Conservation (phyloP, 1,140 invertebrate species). For the Holcopasites calliopsidis region DNA sequence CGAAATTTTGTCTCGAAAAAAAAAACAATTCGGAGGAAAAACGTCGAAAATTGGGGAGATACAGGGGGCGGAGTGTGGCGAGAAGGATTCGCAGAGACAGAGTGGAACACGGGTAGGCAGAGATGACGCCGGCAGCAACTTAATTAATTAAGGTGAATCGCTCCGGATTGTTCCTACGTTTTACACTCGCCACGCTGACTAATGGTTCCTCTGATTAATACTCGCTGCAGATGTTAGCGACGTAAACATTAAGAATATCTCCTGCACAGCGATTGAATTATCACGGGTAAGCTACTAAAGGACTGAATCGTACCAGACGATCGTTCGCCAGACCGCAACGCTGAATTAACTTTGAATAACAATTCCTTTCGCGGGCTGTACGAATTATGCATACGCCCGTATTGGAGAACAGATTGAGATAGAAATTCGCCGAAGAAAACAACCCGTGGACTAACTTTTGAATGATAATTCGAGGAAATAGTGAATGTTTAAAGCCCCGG, state of each 20-base stretch:
- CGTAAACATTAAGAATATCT: conserved; percentile 45
- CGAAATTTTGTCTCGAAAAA: background rate
- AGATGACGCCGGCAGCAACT: conserved; percentile 19
- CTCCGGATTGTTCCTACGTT: conserved; percentile 40
- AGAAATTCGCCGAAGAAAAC: conserved; percentile 4
- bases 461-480: background rate
- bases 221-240: conserved; percentile 44
- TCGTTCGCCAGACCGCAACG: background rate
- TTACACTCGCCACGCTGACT: conserved; percentile 45
- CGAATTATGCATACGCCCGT: conserved; percentile 43
- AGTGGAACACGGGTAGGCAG: background rate
- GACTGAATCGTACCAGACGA: conserved; percentile 28
- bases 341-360: conserved; percentile 44
- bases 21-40: background rate
- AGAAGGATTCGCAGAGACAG: background rate
- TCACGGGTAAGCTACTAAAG: conserved; percentile 23
- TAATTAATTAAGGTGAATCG: conserved; percentile 54
- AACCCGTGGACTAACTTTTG: background rate
- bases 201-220: conserved; percentile 52
- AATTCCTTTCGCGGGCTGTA: conserved; percentile 16
- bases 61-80: background rate
- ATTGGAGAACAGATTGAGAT: conserved; percentile 50
- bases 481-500: background rate
- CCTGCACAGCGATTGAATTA: conserved; percentile 24
- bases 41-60: no score